Evolutionary conservation across 1,140 invertebrate genomes (phyloP).

Genomic region (Proctacanthus coquilletti): DNA sequence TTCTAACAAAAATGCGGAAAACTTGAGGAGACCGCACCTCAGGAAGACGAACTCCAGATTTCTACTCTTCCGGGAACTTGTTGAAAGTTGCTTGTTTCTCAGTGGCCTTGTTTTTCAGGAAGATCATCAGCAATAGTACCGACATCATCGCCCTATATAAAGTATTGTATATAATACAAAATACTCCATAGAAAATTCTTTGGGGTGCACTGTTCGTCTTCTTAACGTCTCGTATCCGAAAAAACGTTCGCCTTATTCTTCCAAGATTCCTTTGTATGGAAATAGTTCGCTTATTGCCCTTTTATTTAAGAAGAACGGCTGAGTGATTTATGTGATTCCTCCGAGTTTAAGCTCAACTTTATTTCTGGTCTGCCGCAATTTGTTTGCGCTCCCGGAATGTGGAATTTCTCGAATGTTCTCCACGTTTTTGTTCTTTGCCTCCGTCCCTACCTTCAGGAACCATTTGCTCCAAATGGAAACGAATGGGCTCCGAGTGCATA

Average conservation of each 20-base stretch:
- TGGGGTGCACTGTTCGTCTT: neutral
- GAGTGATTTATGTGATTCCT: neutral
- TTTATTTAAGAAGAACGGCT: neutral
- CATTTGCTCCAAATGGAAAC: too few species aligned
- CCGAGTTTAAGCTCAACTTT: neutral
- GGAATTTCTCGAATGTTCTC: too few species aligned
- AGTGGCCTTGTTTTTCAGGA: neutral
- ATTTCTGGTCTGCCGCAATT: conserved; percentile 1
- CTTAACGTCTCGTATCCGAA: neutral
- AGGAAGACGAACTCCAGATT: neutral
- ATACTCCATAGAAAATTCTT: neutral
- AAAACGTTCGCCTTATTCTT: neutral
- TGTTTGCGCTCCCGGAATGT: too few species aligned
- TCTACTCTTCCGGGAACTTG: neutral
- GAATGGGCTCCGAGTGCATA: too few species aligned
- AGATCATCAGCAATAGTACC: neutral
- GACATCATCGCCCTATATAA: neutral
- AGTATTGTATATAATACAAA: neutral
- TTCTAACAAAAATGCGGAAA: neutral
- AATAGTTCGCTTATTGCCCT: too few species aligned
- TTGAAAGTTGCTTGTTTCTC: neutral
- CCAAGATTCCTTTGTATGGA: too few species aligned
- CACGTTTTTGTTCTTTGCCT: too few species aligned
- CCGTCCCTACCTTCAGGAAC: too few species aligned
- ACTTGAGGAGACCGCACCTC: neutral